phyloP scores from a whole-genome alignment of 2,797 vertebrate genomes.

The Distichodus sexfasciatus region DNA sequence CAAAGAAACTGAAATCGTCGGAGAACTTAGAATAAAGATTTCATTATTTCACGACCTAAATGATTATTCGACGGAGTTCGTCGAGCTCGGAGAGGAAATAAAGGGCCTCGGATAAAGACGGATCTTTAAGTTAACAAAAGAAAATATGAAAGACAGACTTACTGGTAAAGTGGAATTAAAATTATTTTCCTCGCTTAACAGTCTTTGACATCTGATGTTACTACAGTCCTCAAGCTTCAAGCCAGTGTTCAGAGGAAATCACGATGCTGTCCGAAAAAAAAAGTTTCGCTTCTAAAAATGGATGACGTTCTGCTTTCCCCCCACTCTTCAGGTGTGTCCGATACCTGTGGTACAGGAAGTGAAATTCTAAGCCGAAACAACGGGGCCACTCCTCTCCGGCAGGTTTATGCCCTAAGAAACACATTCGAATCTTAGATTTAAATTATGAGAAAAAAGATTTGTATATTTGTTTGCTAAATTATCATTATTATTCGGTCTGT shows the following conservation, averaged over 20 bases:
- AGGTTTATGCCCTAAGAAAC: too few relatives aligned
- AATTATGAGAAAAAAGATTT: too few relatives aligned
- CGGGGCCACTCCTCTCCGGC: not conserved
- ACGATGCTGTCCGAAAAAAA: not conserved
- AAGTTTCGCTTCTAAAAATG: not conserved
- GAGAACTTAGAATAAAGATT: too few relatives aligned
- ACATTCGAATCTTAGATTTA: too few relatives aligned
- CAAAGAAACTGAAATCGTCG: too few relatives aligned
- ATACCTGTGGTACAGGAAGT: constrained; percentile 78
- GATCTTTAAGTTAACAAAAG: not conserved
- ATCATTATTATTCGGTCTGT: too few relatives aligned
- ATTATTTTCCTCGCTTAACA: not conserved
- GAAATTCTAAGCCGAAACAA: constrained; percentile 65
- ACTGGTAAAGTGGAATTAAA: not conserved
- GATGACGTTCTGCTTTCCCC: not conserved
- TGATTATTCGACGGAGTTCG: too few relatives aligned
- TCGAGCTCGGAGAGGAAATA: too few relatives aligned
- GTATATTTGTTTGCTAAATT: too few relatives aligned
- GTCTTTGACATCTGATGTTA: not conserved
- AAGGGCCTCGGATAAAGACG: not conserved
- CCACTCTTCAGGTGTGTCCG: constrained; percentile 63
- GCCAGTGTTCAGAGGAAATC: not conserved
- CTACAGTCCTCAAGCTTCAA: not conserved
- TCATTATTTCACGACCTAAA: too few relatives aligned
- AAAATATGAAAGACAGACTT: not conserved